phyloP scores from a whole-genome alignment of 2,113 vertebrate species.

The Oncorhynchus kisutch region DNA sequence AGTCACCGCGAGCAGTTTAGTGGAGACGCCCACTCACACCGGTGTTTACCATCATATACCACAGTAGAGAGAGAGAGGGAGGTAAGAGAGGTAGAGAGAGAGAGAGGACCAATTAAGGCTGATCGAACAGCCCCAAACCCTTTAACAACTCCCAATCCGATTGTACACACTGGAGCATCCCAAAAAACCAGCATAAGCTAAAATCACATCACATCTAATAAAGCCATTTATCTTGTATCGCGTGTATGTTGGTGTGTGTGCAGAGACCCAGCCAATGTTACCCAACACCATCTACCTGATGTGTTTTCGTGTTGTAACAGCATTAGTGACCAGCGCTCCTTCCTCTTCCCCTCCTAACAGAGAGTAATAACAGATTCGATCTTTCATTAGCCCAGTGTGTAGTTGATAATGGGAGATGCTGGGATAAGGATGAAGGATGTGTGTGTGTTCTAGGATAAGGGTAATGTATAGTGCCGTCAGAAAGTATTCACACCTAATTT shows the following conservation, averaged over 20 bases:
- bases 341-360: neutral
- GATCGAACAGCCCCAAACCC: neutral
- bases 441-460: no score
- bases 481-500: no score
- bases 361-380: conserved; percentile 57
- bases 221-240: neutral
- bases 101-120: neutral
- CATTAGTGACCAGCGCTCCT: neutral
- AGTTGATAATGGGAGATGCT: conserved; percentile 64
- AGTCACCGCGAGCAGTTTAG: conserved; percentile 59
- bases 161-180: neutral
- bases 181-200: neutral
- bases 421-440: conserved; percentile 61
- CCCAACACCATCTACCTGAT: neutral
- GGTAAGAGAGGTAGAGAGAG: neutral
- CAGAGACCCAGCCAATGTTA: neutral
- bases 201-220: neutral
- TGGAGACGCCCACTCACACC: conserved; percentile 51
- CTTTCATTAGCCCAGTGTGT: conserved; percentile 65
- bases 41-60: conserved; percentile 64
- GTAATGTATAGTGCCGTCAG: no score
- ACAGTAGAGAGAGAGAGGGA: neutral
- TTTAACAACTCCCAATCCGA: neutral
- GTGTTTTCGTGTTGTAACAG: conserved; percentile 14
- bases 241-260: neutral